Percentiles rank a stretch among this genome's conserved stretches.
Conservation (phyloP, 2,797 vertebrate genomes). For the Lindbergichthys nudifrons region DNA sequence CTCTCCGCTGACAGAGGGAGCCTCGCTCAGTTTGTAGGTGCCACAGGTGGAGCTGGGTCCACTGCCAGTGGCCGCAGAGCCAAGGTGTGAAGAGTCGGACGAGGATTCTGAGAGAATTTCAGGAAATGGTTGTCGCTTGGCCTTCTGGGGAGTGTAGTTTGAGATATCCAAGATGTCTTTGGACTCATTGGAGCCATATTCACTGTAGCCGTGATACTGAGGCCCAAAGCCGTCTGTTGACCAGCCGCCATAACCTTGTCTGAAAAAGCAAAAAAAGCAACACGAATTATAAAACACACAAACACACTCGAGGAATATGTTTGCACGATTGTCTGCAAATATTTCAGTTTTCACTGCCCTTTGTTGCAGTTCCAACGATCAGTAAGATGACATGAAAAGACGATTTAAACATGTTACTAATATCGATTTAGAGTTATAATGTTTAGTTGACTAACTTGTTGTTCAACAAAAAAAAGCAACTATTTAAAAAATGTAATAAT, state of each 20-base stretch:
- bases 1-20: conserved; percentile 59
- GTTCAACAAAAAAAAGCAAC: too few relatives aligned
- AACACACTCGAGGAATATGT: conserved; percentile 13
- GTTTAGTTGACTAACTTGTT: too few relatives aligned
- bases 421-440: too few relatives aligned
- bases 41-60: conserved; percentile 81
- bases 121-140: conserved; percentile 91
- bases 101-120: conserved; percentile 97
- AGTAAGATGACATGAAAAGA: conserved; percentile 3
- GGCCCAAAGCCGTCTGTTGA: conserved; percentile 90
- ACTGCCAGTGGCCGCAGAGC: conserved; percentile 76
- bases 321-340: background rate
- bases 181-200: conserved; percentile 93
- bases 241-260: conserved; percentile 92
- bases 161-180: conserved; percentile 99
- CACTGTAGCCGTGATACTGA: conserved; percentile 92
- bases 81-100: conserved; percentile 96
- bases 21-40: conserved; percentile 77
- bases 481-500: too few relatives aligned
- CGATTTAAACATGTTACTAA: conserved; percentile 6
- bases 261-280: conserved; percentile 45
- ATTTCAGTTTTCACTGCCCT: conserved; percentile 1
- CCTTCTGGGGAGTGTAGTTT: conserved; percentile 98
- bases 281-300: conserved; percentile 16
- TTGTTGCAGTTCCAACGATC: conserved; percentile 9